Percentiles rank a stretch among this genome's conserved stretches.
Conservation (phyloP, 2,797 vertebrate species). For the Echiichthys vipera region DNA sequence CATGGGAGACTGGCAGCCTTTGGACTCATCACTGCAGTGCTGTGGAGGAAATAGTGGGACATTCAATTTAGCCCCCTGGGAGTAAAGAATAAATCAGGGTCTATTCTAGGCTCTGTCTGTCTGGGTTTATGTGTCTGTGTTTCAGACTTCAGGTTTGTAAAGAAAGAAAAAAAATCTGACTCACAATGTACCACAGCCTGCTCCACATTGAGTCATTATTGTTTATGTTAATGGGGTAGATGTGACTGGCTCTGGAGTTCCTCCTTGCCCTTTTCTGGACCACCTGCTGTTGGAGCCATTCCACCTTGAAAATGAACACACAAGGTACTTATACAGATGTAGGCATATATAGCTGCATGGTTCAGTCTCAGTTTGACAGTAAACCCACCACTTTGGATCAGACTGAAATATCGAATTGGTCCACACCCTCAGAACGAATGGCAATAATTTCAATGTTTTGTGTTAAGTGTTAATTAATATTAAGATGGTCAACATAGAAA, state of each 20-base stretch:
- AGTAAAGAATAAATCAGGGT: constrained; percentile 50
- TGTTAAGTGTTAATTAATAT: no score
- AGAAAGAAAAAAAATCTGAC: constrained; percentile 63
- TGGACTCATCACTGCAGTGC: constrained; percentile 89
- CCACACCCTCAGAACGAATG: neutral
- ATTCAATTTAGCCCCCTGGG: constrained; percentile 45
- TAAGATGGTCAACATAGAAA: no score
- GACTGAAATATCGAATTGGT: neutral
- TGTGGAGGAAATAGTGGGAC: constrained; percentile 73
- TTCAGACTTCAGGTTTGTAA: constrained; percentile 47
- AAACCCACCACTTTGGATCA: neutral
- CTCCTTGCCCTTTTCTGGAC: constrained; percentile 90
- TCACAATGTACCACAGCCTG: constrained; percentile 94
- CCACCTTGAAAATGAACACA: constrained; percentile 86
- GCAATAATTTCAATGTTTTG: no score
- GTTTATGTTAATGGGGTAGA: constrained; percentile 44
- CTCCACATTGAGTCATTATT: constrained; percentile 90
- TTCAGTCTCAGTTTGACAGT: neutral
- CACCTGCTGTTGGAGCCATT: constrained; percentile 96
- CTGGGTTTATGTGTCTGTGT: constrained; percentile 43
- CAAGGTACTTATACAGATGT: neutral
- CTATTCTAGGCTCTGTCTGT: constrained; percentile 57
- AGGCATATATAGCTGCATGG: neutral
- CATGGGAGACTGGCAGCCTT: constrained; percentile 88
- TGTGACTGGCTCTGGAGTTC: constrained; percentile 78